Evolutionary conservation across 2,888 invertebrate genomes (phyloP), one percentile per base, ranked within the genome.

Genomic region (Tigriopus californicus): DNA sequence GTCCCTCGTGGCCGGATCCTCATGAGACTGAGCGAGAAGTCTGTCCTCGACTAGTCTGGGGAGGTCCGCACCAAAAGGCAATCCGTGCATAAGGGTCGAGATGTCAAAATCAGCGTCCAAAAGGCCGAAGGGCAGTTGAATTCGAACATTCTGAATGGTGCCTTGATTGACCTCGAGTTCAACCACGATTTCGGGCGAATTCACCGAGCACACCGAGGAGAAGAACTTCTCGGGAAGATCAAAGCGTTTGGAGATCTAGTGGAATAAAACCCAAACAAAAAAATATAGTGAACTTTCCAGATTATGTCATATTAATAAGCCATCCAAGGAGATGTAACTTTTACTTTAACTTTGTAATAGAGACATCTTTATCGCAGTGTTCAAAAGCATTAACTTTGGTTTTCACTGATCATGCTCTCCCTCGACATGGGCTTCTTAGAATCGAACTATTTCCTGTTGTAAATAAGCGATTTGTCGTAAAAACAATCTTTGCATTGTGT

Each of bases 141-240:
- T n/a, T 56, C 44, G 18, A 11, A 56, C 56, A 46, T 56, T 25
- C 12, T 22, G 20, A 18, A 56, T 44, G 20, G 20, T 20, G 42
- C 56, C 56, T 2, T 56, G 42, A n/a, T 44, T 25, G n/a, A 56
- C 56, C 11, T 42, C 25, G 1, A 56, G n/a, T 44, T 56, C 56
- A 11, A 56, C 18, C 42, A 42, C 22, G 6, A 56, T 46, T 11
- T 15, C 24, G 10, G 15, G 15, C 11, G 18, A 15, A 15, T 24
- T 42, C 11, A 41, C 42, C 1, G 20, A 25, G 18, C 18, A 18
- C 42, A 13, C 56, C 18, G 22, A 15, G 8, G 52, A 33, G 15
- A 52, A 25, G 42, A 56, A 11, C 11, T 13, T 18, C 15, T 56
- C 44, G 12, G 56, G 56, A 12, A 56, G 25, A 12, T 56, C 22